A percentile compares a stretch with the other conserved stretches of the same genome.
These are phyloP conservation scores for Cantharis rufa DNA, from an alignment of 2,888 invertebrate species.

Conservation along the genomic window DNA sequence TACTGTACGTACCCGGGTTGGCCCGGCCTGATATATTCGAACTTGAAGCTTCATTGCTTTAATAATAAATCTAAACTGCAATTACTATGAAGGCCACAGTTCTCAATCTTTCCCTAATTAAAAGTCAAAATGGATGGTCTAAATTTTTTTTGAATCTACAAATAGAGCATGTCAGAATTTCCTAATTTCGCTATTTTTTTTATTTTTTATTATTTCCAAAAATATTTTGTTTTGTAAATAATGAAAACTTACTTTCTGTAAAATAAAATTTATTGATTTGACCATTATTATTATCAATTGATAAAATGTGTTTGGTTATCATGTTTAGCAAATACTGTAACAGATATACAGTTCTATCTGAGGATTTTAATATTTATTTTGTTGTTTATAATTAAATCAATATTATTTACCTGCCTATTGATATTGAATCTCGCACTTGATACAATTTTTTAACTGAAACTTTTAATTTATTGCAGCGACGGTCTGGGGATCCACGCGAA, in stretches of 20 bases:
- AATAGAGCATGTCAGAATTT: no score
- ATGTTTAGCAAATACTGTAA: background rate
- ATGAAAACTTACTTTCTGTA: background rate
- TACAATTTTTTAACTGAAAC: background rate
- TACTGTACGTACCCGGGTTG: no score
- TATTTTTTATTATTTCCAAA: background rate
- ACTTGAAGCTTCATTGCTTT: no score
- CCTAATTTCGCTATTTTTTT: no score
- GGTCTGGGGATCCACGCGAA: constrained; percentile 72
- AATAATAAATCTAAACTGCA: no score
- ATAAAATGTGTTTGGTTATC: background rate
- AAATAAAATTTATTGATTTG: background rate
- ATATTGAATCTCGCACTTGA: background rate
- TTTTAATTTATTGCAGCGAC: constrained; percentile 49
- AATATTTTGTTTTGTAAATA: background rate
- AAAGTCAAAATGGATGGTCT: no score
- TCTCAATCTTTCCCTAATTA: no score
- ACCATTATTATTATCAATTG: background rate
- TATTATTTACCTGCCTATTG: background rate
- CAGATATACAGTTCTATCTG: background rate
- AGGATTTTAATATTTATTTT: background rate
- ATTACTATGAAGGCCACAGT: no score
- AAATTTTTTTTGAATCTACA: no score
- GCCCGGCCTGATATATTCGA: no score
- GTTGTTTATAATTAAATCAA: background rate